Base-by-base conservation (phyloP, 2,797 vertebrate species). In the Gymnocypris eckloni region DNA sequence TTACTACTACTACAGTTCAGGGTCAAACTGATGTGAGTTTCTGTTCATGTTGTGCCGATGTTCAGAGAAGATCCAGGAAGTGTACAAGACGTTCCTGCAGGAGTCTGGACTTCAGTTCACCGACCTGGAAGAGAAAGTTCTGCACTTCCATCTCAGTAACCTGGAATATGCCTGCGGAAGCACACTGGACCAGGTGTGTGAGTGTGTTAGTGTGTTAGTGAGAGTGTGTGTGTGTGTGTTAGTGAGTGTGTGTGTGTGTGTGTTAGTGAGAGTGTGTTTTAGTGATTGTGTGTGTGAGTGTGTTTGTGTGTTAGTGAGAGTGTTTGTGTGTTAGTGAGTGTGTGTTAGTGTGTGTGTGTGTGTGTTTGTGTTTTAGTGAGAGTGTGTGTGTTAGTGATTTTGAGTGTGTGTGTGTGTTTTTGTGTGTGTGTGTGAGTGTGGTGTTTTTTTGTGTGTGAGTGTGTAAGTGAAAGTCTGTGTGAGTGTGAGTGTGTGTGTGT, bases 101-200 rank as follows among this genome's bases (percentile, higher is more conserved):
- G 98, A 99, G 88, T 99, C 98, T 15, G 97, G 97, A 43, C 96
- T 99, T 90, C 96, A 97, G 86, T 99, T 99, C 94, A 98, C 95
- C 81, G 97, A 98, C 52, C 90, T 99, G 88, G 98, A 99, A 83
- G 97, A 98, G 88, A 97, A 98, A 83, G 98, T 99, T 15, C 95
- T 99, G 18, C 98, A 99, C 92, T 99, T 99, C 91, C 98, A 99
- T 84, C 97, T 99, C 91, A 97, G 98, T 86, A 99, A 99, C 92
- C 92, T 99, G 94, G 98, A 99, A 81, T 99, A 96, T 1, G 98
- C 98, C 88, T 99, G 98, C 15, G 98, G 98, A 83, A 99, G 96
- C 94, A 96, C 94, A 28, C 95, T 99, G 71, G 95, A 96, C 85
- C 97, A 98, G 97, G 98, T 98, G 79, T 67, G 95, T 71, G 20